A percentile compares a stretch with the other conserved stretches of the same genome.
Evolutionary conservation across 1,140 invertebrate species (phyloP).

Genomic region (Sminthurides bifidus): DNA sequence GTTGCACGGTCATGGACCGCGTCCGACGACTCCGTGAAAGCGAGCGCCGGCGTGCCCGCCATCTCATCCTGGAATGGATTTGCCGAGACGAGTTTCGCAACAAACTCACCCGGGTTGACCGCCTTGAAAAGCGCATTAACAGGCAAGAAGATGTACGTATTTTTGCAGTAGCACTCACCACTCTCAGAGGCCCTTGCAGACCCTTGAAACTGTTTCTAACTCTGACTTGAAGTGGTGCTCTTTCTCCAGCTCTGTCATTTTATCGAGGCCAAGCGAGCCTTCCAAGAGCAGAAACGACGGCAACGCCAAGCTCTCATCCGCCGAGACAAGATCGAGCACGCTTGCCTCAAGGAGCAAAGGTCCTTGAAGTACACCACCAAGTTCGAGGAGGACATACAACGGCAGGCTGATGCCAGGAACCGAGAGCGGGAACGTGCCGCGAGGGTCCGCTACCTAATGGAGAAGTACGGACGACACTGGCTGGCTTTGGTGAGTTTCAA

Average conservation of each 20-base stretch:
- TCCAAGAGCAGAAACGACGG: constrained; percentile 10
- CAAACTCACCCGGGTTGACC: not conserved
- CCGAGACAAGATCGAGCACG: constrained; percentile 3
- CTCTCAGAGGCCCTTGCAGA: not conserved
- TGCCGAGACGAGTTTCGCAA: constrained; percentile 10
- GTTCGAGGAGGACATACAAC: not conserved
- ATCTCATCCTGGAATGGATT: constrained; percentile 7
- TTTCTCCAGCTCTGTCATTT: constrained; percentile 6
- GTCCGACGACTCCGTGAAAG: not conserved
- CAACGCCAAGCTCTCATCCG: constrained; percentile 7
- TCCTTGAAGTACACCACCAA: not conserved
- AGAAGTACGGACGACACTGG: constrained; percentile 9
- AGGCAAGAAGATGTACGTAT: constrained; percentile 11
- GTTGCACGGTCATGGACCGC: not conserved
- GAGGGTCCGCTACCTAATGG: constrained; percentile 7
- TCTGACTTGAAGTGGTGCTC: too few relatives aligned
- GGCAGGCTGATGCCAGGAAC: not conserved
- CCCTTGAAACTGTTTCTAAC: not conserved
- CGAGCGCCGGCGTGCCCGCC: not conserved
- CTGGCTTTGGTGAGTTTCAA: constrained; percentile 3
- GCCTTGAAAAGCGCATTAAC: constrained; percentile 9
- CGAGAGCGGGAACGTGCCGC: not conserved
- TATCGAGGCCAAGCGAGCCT: constrained; percentile 5
- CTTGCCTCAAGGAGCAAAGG: not conserved
- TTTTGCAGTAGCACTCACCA: not conserved